Percentiles rank a stretch among this genome's conserved stretches.
Evolutionary conservation across 2,113 vertebrate species (phyloP).

Genomic region (Gallinago media): DNA sequence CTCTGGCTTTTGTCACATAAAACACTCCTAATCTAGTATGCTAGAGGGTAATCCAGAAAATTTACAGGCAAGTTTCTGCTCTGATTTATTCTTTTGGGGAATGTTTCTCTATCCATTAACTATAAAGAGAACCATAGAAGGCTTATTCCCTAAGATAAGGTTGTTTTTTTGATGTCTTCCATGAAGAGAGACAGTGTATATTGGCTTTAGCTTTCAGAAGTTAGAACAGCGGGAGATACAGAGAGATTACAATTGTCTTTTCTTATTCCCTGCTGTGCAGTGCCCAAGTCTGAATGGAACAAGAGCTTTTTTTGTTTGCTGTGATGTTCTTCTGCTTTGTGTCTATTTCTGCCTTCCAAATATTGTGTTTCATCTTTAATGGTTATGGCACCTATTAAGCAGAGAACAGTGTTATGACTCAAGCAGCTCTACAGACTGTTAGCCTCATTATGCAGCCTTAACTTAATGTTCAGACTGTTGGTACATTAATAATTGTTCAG

Average conservation of each 20-base stretch:
- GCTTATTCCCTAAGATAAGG: neutral
- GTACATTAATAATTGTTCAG: conserved; percentile 2
- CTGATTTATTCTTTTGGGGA: neutral
- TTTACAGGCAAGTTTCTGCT: neutral
- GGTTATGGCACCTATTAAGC: conserved; percentile 28
- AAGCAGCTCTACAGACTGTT: neutral
- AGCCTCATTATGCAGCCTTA: conserved; percentile 40
- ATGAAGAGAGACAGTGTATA: neutral
- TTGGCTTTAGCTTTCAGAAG: neutral
- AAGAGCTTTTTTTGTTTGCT: neutral
- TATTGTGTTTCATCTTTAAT: conserved; percentile 23
- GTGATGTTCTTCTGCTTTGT: neutral
- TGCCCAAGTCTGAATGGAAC: neutral
- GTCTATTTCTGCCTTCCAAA: conserved; percentile 20
- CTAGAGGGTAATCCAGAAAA: neutral
- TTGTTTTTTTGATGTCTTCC: neutral
- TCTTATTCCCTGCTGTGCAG: neutral
- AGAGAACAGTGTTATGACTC: conserved; percentile 9
- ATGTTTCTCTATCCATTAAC: neutral
- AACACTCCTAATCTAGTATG: neutral
- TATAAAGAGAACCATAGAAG: neutral
- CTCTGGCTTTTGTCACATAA: neutral
- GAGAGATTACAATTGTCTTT: neutral
- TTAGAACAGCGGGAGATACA: neutral
- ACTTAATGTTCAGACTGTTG: conserved; percentile 32